phyloP scores from a whole-genome alignment of 2,797 vertebrate genomes.

The Alca torda region DNA sequence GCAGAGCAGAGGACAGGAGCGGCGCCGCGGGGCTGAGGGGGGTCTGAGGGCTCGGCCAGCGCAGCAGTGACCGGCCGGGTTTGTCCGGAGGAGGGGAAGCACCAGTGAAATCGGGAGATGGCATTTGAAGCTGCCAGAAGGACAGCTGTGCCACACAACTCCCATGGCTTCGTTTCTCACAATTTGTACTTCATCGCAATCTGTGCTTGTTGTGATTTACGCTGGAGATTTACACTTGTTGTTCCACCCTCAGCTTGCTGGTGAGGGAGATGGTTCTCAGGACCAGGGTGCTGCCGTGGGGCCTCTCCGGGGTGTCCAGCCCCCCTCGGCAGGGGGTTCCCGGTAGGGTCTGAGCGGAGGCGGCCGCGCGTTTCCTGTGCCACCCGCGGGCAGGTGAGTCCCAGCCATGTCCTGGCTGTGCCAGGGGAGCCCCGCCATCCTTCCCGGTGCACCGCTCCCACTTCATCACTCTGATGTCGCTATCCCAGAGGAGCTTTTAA shows the following conservation, averaged over 20 bases:
- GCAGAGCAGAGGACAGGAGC: fast-evolving
- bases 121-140: neutral
- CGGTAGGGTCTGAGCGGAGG: fast-evolving
- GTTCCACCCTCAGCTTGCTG: neutral
- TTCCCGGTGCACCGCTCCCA: fast-evolving
- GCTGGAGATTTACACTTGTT: too few relatives aligned
- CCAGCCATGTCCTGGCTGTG: neutral
- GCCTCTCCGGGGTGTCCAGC: neutral
- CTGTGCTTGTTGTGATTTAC: neutral
- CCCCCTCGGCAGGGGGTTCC: too few relatives aligned
- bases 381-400: neutral
- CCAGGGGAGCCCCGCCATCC: fast-evolving
- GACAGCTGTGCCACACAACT: neutral
- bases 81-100: neutral
- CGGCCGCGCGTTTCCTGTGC: fast-evolving
- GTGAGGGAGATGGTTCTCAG: neutral
- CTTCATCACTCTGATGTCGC: too few relatives aligned
- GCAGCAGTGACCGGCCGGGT: fast-evolving
- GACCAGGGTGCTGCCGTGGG: fast-evolving
- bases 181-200: fast-evolving
- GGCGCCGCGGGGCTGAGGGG: neutral
- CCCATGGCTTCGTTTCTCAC: neutral
- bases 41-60: neutral
- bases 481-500: neutral
- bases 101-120: neutral